phyloP scores from a whole-genome alignment of 2,113 vertebrate genomes.

The Ophthalmolycus amberensis region DNA sequence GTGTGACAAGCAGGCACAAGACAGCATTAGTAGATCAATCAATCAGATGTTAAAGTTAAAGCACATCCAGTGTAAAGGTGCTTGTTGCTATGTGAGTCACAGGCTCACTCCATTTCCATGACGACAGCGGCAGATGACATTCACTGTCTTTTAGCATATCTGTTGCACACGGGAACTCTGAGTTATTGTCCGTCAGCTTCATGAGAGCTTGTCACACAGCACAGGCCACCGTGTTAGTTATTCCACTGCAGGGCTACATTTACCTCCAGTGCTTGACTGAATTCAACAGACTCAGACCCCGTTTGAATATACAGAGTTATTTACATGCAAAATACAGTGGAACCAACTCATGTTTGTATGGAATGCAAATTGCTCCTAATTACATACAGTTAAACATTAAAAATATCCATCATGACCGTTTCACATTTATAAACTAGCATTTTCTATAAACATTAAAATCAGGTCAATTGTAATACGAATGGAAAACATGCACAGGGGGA shows the following conservation, averaged over 20 bases:
- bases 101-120: constrained; percentile 71
- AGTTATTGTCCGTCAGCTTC: constrained; percentile 45
- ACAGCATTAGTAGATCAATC: constrained; percentile 21
- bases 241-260: constrained; percentile 7
- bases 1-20: constrained; percentile 17
- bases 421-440: constrained; percentile 11
- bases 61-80: constrained; percentile 43
- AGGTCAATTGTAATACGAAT: not conserved
- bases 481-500: not conserved
- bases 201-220: constrained; percentile 16
- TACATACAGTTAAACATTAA: constrained; percentile 11
- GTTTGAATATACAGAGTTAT: constrained; percentile 22
- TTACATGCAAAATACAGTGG: constrained; percentile 4
- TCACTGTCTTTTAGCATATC: constrained; percentile 52
- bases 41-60: constrained; percentile 39
- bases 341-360: not conserved
- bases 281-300: not conserved
- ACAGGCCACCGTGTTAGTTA: constrained; percentile 3
- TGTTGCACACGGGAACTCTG: constrained; percentile 47
- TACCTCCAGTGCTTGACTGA: constrained; percentile 9
- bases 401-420: constrained; percentile 13
- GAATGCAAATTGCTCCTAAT: not conserved
- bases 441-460: constrained; percentile 27
- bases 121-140: constrained; percentile 62
- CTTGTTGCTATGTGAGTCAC: constrained; percentile 74